Conservation (phyloP, 2,113 vertebrate genomes). For the Meleagris gallopavo region DNA sequence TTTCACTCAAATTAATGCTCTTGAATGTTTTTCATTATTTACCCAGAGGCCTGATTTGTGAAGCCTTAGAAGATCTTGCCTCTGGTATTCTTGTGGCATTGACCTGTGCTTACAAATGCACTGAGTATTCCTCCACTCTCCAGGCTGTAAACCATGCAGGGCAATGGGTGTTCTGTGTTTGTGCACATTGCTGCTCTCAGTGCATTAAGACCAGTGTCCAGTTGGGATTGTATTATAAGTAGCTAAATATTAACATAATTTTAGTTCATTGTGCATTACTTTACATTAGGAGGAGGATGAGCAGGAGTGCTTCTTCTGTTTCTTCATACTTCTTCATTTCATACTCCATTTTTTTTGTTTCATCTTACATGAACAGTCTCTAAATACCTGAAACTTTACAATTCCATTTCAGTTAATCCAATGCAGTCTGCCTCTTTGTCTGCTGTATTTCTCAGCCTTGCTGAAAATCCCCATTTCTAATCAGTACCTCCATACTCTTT, state of each 20-base stretch:
- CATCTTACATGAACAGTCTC: neutral
- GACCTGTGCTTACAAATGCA: neutral
- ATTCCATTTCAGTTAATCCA: neutral
- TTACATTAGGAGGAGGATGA: neutral
- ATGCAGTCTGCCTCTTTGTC: constrained; percentile 38
- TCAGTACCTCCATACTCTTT: neutral
- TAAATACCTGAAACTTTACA: constrained; percentile 18
- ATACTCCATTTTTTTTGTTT: neutral
- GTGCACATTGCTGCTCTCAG: neutral
- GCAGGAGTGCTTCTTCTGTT: neutral
- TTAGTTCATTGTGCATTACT: neutral
- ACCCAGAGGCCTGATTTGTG: neutral
- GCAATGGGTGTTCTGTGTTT: neutral
- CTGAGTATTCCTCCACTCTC: neutral
- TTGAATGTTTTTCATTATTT: neutral
- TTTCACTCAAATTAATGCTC: neutral
- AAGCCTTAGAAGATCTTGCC: neutral
- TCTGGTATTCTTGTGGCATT: neutral
- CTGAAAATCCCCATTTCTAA: neutral
- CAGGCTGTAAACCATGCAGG: rapidly evolving
- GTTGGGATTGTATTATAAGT: neutral
- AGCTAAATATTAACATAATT: neutral
- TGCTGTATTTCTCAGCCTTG: neutral
- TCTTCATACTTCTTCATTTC: neutral
- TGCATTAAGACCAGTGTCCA: neutral